Conservation (phyloP, 2,113 vertebrate genomes). For the Malurus cyaneus region DNA sequence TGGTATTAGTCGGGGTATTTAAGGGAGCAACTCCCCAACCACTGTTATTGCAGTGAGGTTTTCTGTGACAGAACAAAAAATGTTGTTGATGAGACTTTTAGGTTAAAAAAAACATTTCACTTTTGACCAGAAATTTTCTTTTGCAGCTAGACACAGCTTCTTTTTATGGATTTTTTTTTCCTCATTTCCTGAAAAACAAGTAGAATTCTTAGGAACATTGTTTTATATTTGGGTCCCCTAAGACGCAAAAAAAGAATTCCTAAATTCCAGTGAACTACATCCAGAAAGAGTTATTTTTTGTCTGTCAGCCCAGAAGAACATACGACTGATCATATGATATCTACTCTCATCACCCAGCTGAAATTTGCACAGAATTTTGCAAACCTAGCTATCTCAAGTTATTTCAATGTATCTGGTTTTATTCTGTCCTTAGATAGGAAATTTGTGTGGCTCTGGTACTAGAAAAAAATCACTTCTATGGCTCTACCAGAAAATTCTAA, state of each 20-base stretch:
- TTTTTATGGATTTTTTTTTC: not conserved
- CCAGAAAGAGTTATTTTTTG: not conserved
- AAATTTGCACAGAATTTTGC: slow-evolving; percentile 10
- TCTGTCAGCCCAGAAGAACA: not conserved
- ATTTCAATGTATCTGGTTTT: not conserved
- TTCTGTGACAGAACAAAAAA: not conserved
- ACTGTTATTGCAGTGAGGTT: not conserved
- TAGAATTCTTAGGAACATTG: not conserved
- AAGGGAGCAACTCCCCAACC: not conserved
- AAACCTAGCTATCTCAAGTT: not conserved
- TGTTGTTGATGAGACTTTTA: not conserved
- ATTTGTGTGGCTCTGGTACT: not conserved
- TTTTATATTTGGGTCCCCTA: not conserved
- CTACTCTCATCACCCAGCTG: not conserved
- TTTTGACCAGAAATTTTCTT: not conserved
- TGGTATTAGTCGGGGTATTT: not conserved
- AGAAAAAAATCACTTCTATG: not conserved
- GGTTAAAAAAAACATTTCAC: not conserved
- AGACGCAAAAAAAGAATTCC: not conserved
- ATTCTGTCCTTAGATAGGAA: not conserved
- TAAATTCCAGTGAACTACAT: not conserved
- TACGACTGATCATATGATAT: not conserved
- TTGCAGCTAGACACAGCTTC: not conserved
- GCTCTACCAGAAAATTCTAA: not conserved
- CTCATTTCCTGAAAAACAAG: not conserved